These are phyloP conservation scores for Pelosia muscerda DNA, from an alignment of 2,888 invertebrate genomes.

Conservation along the genomic window DNA sequence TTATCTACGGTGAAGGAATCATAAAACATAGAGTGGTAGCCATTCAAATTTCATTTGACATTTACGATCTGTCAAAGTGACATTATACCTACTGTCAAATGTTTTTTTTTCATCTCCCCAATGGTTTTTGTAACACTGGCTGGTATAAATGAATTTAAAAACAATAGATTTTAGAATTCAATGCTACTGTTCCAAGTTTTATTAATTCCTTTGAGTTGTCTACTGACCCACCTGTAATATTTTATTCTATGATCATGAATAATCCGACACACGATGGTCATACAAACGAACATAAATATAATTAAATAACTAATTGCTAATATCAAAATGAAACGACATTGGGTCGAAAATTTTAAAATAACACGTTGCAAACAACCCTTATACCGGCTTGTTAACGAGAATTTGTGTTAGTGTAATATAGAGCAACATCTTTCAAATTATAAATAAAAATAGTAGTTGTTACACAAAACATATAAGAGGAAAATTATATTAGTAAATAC, in stretches of 20 bases:
- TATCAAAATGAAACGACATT: conserved; percentile 58
- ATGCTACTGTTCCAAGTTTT: conserved; percentile 11
- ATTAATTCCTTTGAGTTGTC: conserved; percentile 1
- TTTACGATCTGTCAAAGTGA: background rate
- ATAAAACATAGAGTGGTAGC: conserved; percentile 12
- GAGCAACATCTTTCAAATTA: conserved; percentile 52
- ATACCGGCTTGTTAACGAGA: conserved; percentile 78
- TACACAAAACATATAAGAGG: conserved; percentile 35
- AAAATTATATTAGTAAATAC: conserved; percentile 24
- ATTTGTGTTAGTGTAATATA: conserved; percentile 84
- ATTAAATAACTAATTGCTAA: conserved; percentile 55
- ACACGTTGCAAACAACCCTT: conserved; percentile 58
- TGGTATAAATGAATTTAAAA: background rate
- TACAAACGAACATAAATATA: conserved; percentile 55
- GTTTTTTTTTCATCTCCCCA: background rate
- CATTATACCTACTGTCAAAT: background rate
- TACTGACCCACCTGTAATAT: conserved; percentile 52
- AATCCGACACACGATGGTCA: conserved; percentile 51
- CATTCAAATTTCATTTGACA: background rate
- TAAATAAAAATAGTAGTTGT: conserved; percentile 39
- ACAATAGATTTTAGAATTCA: background rate
- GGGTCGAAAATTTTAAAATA: conserved; percentile 45
- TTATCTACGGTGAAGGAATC: conserved; percentile 12
- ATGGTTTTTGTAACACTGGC: background rate
- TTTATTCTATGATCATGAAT: conserved; percentile 45